Evolutionary conservation across 2,113 vertebrate genomes (phyloP).

Genomic region (Poicephalus meyeri): DNA sequence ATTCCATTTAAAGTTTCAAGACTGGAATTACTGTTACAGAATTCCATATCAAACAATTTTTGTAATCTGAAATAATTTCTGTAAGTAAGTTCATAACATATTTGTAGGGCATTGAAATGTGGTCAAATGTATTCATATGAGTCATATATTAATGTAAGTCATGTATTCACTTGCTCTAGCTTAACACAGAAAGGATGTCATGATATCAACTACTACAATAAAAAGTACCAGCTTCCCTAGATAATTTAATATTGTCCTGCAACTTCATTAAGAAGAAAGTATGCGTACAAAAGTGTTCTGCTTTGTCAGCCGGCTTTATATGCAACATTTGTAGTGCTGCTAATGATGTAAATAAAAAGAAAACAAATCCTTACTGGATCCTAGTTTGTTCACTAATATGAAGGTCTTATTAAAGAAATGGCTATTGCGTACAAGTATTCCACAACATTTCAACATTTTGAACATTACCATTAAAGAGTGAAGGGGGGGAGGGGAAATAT

Average conservation of each 20-base stretch:
- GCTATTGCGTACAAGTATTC: background rate
- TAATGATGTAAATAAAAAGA: slow-evolving; percentile 53
- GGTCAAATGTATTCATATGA: background rate
- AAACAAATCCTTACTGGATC: background rate
- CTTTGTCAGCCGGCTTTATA: background rate
- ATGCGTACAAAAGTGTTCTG: background rate
- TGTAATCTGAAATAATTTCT: background rate
- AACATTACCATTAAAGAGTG: background rate
- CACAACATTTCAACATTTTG: background rate
- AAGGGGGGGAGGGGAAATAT: background rate
- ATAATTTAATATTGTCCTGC: background rate
- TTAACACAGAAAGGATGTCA: background rate
- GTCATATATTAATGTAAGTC: background rate
- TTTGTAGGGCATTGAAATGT: background rate
- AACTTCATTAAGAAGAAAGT: slow-evolving; percentile 32
- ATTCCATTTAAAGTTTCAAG: background rate
- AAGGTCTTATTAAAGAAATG: slow-evolving; percentile 32
- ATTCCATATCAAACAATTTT: background rate
- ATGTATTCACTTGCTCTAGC: background rate
- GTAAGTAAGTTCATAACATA: background rate
- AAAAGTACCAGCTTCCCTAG: background rate
- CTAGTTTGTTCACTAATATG: background rate
- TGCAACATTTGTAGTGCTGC: background rate
- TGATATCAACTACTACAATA: background rate
- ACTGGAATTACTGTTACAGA: background rate